Base-by-base conservation (phyloP, 2,888 invertebrate species). In the Macrosiphum euphorbiae region DNA sequence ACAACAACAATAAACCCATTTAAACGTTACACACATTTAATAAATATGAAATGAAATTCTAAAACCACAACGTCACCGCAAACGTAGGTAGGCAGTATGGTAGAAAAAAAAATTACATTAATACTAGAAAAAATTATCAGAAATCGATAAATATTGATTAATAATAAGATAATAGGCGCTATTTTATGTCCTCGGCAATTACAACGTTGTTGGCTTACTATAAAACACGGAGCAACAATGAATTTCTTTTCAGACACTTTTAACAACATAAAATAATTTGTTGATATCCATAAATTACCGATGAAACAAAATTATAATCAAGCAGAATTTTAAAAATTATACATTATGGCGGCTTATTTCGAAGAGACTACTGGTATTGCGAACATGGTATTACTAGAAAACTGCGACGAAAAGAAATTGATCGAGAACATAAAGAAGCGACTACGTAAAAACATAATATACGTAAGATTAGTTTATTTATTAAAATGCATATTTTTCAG, bases 311-410 rank as follows among this genome's bases (percentile, higher is more conserved):
- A 11, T 13, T n/a, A 16, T 50, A 52, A 28, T 35, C 26, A 11
- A 87, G 61, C 86, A 26, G 47, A 10, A 28, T 61, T 47, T 92
- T 35, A 11, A 47, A 24, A 88, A 50, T 3, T 52, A 88, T 20
- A 55, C 24, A 28, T 35, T 20, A 91, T 92, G 92, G 84, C 94
- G 47, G 87, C 85, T 47, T 78, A 35, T 20, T 50, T 44, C 16
- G 87, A 88, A 35, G 92, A 94, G 20, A 94, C 94, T 16, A 98
- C 98, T 78, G 99, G 99, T 92, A 98, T 99, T 52, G 98, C 98
- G 96, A 99, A 99, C 96, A 98, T 98, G 96, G 98, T 99, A 94
- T 97, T 99, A 92, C 97, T 99, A 90, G 98, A 99, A 96, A 97
- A 99, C 96, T 98, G 97, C 96, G 97, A 97, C 95, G 98, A 98